A percentile compares a stretch with the other conserved stretches of the same genome.
These are phyloP conservation scores for Empidonax traillii DNA, from an alignment of 2,113 vertebrate genomes.

Conservation along the genomic window DNA sequence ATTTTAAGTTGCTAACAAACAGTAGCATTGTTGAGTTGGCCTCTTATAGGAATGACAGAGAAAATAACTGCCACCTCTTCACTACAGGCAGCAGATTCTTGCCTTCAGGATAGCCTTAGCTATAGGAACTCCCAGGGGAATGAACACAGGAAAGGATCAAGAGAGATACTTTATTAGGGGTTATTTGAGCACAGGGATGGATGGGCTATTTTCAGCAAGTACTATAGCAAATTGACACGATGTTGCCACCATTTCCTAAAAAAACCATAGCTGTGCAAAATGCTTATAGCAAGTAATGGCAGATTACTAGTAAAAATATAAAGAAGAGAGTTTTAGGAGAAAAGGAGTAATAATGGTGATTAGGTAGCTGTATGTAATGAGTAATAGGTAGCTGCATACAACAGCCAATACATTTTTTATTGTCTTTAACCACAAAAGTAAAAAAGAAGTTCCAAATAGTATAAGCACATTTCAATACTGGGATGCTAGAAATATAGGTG, in stretches of 20 bases:
- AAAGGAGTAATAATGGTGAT: neutral
- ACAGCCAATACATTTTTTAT: neutral
- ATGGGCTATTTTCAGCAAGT: constrained; percentile 34
- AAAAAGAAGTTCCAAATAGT: neutral
- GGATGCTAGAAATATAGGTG: neutral
- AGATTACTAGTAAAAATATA: neutral
- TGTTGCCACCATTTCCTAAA: neutral
- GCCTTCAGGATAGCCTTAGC: constrained; percentile 42
- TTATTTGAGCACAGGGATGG: neutral
- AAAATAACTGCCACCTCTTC: constrained; percentile 56
- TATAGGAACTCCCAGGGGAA: constrained; percentile 56
- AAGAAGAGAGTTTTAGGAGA: neutral
- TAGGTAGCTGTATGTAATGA: neutral
- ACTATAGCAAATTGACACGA: neutral
- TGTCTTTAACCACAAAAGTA: neutral
- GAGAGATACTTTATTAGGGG: constrained; percentile 40
- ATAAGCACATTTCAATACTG: neutral
- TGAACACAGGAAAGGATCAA: constrained; percentile 22
- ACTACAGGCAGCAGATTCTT: constrained; percentile 55
- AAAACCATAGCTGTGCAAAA: neutral
- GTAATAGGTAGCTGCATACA: neutral
- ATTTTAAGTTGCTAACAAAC: constrained; percentile 52
- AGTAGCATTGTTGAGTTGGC: constrained; percentile 31
- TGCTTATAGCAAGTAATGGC: neutral
- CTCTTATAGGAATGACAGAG: constrained; percentile 42